Percentiles rank a stretch among this genome's conserved stretches.
Conservation (phyloP, 2,888 invertebrate species). For the Andrena marginata region DNA sequence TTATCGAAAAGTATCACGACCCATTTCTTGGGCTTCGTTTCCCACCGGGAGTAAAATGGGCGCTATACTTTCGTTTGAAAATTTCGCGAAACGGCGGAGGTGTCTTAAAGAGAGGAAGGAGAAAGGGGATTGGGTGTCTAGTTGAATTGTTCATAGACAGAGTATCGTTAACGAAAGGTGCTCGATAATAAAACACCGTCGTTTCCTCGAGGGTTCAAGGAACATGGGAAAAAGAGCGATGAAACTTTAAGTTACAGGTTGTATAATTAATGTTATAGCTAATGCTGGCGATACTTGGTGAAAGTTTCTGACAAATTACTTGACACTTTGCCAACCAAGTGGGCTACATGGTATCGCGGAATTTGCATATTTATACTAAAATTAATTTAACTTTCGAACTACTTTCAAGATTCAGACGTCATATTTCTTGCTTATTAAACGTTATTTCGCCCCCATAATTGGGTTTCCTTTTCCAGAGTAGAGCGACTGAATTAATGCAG, state of each 20-base stretch:
- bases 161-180: conserved; percentile 11
- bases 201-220: background rate
- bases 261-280: conserved; percentile 42
- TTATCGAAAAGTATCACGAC: background rate
- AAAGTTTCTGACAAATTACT: conserved; percentile 50
- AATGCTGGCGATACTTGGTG: conserved; percentile 24
- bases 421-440: conserved; percentile 2
- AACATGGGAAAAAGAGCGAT: background rate
- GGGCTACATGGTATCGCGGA: conserved; percentile 4
- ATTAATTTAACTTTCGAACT: conserved; percentile 50
- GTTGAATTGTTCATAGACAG: conserved; percentile 4
- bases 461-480: background rate
- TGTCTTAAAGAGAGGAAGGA: background rate
- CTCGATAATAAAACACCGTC: conserved; percentile 2
- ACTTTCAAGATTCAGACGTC: conserved; percentile 18
- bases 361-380: conserved; percentile 52
- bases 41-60: no score
- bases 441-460: conserved; percentile 8
- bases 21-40: no score
- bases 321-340: conserved; percentile 41
- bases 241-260: conserved; percentile 17
- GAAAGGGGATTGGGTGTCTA: no score
- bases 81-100: background rate
- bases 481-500: background rate
- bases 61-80: background rate